Conservation (phyloP, 1,140 invertebrate species). For the Sipha flava region DNA sequence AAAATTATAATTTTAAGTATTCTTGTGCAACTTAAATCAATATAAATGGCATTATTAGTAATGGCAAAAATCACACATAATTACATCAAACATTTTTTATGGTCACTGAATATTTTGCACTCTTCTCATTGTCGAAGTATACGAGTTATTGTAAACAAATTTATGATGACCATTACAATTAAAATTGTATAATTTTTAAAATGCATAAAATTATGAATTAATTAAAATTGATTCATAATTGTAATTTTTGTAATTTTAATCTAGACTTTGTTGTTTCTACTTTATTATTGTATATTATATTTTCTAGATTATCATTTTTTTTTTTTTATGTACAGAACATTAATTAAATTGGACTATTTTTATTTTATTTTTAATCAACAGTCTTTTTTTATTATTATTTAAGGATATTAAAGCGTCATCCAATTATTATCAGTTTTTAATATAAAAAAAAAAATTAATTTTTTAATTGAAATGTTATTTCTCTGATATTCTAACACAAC, state of each 20-base stretch:
- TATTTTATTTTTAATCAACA: not conserved
- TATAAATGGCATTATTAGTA: too few relatives aligned
- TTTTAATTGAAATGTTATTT: not conserved
- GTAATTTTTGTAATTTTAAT: slow-evolving; percentile 14
- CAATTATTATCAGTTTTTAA: not conserved
- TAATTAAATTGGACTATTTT: not conserved
- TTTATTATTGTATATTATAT: not conserved
- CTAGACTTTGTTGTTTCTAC: not conserved
- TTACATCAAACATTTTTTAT: not conserved
- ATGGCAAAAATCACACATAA: too few relatives aligned
- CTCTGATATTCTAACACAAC: too few relatives aligned
- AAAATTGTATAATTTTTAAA: not conserved
- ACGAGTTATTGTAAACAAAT: not conserved
- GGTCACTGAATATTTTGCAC: not conserved
- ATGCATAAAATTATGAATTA: too few relatives aligned
- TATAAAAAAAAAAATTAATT: not conserved
- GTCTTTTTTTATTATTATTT: not conserved
- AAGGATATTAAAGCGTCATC: not conserved
- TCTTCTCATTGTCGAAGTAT: not conserved
- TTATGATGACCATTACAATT: not conserved
- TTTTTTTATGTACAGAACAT: not conserved
- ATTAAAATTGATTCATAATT: too few relatives aligned
- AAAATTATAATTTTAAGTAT: too few relatives aligned
- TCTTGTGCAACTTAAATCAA: too few relatives aligned
- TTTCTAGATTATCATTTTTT: not conserved